phyloP scores from a whole-genome alignment of 2,797 vertebrate genomes.

The Pipistrellus pygmaeus region DNA sequence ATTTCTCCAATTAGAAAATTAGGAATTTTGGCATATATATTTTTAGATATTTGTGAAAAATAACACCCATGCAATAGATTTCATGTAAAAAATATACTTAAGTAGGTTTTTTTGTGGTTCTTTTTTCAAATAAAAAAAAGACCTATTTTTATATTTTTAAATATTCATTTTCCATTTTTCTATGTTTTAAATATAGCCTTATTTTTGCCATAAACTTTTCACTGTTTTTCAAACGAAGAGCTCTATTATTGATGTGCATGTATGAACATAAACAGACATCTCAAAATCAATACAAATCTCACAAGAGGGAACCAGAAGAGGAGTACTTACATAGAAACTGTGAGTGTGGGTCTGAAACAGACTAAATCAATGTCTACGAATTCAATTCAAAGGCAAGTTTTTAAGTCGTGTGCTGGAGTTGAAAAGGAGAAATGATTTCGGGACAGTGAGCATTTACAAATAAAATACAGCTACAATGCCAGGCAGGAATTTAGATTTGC shows the following conservation, averaged over 20 bases:
- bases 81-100: slow-evolving; percentile 31
- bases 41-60: slow-evolving; percentile 23
- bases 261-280: not conserved
- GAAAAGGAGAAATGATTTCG: slow-evolving; percentile 36
- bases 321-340: not conserved
- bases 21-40: not conserved
- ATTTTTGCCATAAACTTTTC: not conserved
- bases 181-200: not conserved
- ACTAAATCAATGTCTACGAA: not conserved
- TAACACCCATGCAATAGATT: not conserved
- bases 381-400: slow-evolving; percentile 47
- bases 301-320: not conserved
- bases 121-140: slow-evolving; percentile 1
- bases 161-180: not conserved
- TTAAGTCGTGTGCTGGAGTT: not conserved
- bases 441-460: slow-evolving; percentile 57
- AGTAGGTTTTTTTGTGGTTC: not conserved
- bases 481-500: slow-evolving; percentile 83
- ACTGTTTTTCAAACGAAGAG: slow-evolving; percentile 20
- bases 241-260: not conserved
- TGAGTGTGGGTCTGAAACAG: not conserved
- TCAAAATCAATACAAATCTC: slow-evolving; percentile 49
- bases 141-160: slow-evolving; percentile 46
- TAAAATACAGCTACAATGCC: slow-evolving; percentile 23
- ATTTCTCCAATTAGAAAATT: slow-evolving; percentile 29